Evolutionary conservation across 2,797 vertebrate species (phyloP).

Genomic region (Aphelocoma californica): DNA sequence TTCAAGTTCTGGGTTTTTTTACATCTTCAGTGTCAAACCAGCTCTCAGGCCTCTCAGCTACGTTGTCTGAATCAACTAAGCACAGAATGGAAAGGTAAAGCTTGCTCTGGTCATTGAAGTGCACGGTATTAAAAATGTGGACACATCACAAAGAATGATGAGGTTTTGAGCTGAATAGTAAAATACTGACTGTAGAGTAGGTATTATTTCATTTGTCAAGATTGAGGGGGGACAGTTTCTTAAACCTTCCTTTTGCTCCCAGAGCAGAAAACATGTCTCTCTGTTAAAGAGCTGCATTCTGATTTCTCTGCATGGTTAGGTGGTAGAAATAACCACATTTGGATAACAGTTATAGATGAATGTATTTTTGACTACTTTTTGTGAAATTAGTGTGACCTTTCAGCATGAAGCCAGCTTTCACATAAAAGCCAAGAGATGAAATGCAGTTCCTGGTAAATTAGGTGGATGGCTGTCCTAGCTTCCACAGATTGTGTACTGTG

Average conservation of each 20-base stretch:
- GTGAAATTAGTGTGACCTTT: not conserved
- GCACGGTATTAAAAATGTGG: not conserved
- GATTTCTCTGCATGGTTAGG: not conserved
- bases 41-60: not conserved
- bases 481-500: fast-evolving
- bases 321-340: not conserved
- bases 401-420: not conserved
- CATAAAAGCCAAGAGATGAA: not conserved
- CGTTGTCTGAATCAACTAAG: not conserved
- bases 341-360: not conserved
- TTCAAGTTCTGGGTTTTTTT: not conserved
- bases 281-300: not conserved
- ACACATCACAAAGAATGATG: not conserved
- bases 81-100: not conserved
- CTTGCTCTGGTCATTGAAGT: not conserved
- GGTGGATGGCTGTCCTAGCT: not conserved
- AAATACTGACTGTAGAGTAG: not conserved
- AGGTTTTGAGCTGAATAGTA: not conserved
- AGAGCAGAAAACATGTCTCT: not conserved
- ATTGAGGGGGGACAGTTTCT: not conserved
- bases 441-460: not conserved
- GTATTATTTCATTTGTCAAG: not conserved
- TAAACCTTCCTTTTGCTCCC: not conserved
- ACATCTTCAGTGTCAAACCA: not conserved
- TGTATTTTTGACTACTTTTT: not conserved